Evolutionary conservation across 2,113 vertebrate species (phyloP), one percentile per base, ranked within the genome.

Genomic region (Verasper variegatus): DNA sequence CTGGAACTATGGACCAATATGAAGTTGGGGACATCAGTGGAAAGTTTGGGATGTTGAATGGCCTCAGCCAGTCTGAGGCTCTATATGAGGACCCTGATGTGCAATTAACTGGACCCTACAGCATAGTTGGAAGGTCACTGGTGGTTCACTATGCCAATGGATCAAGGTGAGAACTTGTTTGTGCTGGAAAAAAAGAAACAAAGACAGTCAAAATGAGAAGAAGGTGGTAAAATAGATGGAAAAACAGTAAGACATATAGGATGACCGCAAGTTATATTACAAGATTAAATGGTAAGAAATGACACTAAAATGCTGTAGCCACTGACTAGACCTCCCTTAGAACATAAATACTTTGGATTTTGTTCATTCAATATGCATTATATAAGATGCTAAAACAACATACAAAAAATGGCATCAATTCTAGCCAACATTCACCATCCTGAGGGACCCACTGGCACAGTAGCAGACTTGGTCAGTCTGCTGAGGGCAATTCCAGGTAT

Each of bases 21-120:
- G 94, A 95, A 73, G 61, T 94, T 24, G 95, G 95, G 3, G 95
- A 96, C 71, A 86, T 96, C 51, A 93, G 94, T 56, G 95, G 95
- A 12, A 95, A 96, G 83, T 95, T 92, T 70, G 94, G 95, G 20
- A 63, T 72, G 26, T 83, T 96, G n/a, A 69, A 13, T 10, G 66
- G 26, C 68, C 89, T 76, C 24, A 74, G 80, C 9, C 20, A 88
- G 47, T 51, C 42, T 7, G 15, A 83, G 5, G 78, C 47, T 5
- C 17, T 76, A 18, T 92, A 84, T 63, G 60, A 58, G 62, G 95
- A 96, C 67, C 62, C 76, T 45, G 86, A 91, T 69, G 78, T 96
- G 87, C 94, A 92, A 0, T 64, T 96, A 64, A 93, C 76, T 49
- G 95, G 95, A 72, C 85, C 82, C 0, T 86, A 92, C 78, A 94